Base-by-base conservation (phyloP, 2,888 invertebrate genomes). In the Cheiracanthium punctorium region DNA sequence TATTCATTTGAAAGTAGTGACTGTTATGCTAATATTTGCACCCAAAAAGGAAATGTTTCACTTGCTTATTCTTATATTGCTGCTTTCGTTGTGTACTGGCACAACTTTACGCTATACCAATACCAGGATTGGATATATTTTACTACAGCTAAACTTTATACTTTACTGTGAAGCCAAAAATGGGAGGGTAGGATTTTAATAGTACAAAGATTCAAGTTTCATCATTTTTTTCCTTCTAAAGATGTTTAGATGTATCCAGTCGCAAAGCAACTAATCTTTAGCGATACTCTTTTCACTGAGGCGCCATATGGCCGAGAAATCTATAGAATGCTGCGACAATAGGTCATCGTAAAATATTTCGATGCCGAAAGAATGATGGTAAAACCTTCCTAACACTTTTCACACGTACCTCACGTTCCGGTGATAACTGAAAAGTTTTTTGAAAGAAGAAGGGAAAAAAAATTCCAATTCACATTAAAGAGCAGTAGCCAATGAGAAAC, bases 371-470 rank as follows among this genome's bases (percentile, higher is more conserved):
- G 28, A 14, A 17, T 24, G 37, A 70, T 82, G 41, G 82, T 75
- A 82, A 82, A 70, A 70, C 43, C 58, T 64, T 70, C 52, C 30
- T 64, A 75, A 64, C 71, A 82, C 82, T 75, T 75, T 82, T 82
- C 82, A 82, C 70, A 82, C 70, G 75, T 43, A 43, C 24, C 30
- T 80, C 72, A 72, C 71, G 75, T 82, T 58, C 65, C n/a, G 30
- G 43, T 71, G 43, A 43, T 41, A 82, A 64, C 43, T 24, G 20
- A 43, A 37, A 37, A 28, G 41, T 64, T 10, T 65, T 20, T 17
- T 64, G 64, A 75, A 58, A 43, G 17, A 33, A 81, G 43, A 48
- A 24, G 58, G 20, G 12, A 67, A 67, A 10, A 67, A 20, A 30
- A 52, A 24, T 37, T 69, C 30, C 28, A 69, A 37, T 37, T 58